Evolutionary conservation across 2,888 invertebrate species (phyloP).

Genomic region (Sturmia bella): DNA sequence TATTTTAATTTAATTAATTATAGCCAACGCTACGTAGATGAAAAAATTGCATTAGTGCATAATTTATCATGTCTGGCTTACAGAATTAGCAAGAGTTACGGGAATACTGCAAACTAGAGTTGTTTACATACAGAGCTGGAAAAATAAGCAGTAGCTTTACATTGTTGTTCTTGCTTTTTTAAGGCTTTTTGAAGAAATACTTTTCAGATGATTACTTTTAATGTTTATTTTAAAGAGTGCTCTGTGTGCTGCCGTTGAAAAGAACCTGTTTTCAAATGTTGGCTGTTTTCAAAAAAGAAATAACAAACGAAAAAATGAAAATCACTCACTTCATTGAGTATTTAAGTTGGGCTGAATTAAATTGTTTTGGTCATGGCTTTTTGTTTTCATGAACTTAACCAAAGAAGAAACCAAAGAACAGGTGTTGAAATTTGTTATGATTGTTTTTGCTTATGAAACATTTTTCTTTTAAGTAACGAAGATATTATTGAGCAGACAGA

Average conservation of each 20-base stretch:
- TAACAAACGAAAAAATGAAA: constrained; percentile 24
- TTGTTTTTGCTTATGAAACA: neutral
- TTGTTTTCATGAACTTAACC: constrained; percentile 8
- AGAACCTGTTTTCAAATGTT: constrained; percentile 49
- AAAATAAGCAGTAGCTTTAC: constrained; percentile 47
- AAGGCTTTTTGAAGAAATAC: neutral
- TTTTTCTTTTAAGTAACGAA: neutral
- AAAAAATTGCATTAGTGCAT: no score
- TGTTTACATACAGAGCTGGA: constrained; percentile 9
- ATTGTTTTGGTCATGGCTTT: constrained; percentile 51
- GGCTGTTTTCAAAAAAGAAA: constrained; percentile 38
- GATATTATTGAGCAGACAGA: no score
- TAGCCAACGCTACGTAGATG: no score
- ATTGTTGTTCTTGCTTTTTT: constrained; percentile 14
- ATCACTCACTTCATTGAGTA: constrained; percentile 46
- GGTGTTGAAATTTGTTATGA: constrained; percentile 49
- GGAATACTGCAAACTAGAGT: neutral
- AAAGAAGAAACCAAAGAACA: constrained; percentile 29
- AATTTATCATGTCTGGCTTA: no score
- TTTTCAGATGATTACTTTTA: neutral
- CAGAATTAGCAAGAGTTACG: neutral
- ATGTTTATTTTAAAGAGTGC: neutral
- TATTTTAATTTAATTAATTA: no score
- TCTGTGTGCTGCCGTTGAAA: neutral
- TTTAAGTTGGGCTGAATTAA: constrained; percentile 6